Evolutionary conservation across 2,113 vertebrate species (phyloP).

Genomic region (Galeopterus variegatus): DNA sequence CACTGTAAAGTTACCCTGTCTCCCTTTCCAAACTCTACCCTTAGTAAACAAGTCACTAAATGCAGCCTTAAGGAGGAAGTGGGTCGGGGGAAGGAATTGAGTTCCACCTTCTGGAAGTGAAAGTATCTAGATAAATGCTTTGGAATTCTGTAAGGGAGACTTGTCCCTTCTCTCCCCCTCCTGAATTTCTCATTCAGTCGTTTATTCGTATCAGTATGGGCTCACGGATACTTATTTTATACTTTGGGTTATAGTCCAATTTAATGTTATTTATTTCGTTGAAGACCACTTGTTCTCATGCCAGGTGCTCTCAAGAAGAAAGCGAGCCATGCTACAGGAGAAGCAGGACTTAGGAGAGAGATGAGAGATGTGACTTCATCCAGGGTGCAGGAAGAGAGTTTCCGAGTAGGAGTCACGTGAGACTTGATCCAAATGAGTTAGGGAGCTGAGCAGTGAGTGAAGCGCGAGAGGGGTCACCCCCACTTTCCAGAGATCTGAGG

Average conservation of each 20-base stretch:
- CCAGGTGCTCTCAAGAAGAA: no score
- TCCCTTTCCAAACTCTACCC: no score
- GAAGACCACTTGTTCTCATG: not conserved
- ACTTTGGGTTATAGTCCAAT: not conserved
- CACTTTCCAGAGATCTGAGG: not conserved
- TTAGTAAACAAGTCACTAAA: not conserved
- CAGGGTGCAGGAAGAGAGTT: accelerated
- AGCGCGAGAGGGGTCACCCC: no score
- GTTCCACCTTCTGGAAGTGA: not conserved
- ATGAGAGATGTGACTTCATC: no score
- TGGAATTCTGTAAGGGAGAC: no score
- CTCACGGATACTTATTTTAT: not conserved
- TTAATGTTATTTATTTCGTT: accelerated
- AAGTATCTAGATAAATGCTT: not conserved
- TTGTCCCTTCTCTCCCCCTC: no score
- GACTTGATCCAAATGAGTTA: not conserved
- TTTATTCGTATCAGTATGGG: not conserved
- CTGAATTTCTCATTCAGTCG: no score
- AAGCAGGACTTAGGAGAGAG: not conserved
- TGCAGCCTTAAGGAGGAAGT: not conserved
- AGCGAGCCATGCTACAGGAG: accelerated
- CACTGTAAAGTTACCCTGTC: not conserved
- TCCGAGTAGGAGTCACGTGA: not conserved
- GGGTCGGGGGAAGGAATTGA: no score
- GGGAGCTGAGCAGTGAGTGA: not conserved